Evolutionary conservation across 1,140 invertebrate genomes (phyloP), one percentile per base, ranked within the genome.

Genomic region (Linepithema humile): DNA sequence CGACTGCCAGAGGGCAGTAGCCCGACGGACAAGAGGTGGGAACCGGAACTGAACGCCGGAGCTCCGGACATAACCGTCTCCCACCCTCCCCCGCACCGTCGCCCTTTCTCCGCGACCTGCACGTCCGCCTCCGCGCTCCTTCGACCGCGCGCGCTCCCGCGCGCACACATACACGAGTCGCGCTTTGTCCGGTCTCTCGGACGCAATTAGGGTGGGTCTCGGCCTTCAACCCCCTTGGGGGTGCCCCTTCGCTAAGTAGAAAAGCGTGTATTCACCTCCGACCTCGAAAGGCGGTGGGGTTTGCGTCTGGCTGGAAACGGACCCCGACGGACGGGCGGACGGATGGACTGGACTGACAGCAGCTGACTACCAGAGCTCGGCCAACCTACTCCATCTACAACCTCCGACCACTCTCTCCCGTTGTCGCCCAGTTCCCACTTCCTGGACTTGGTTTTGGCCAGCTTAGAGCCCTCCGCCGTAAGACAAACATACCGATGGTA

Each of bases 121-220:
- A 43, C 74, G 53, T 65, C 77, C 48, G n/a, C 17, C 80, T 78
- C 40, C 35, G 29, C 55, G 26, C 43, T 72, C 86, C 84, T 55
- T 53, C 26, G 83, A 26, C 35, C 69, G 70, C 65, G 67, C 86
- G 64, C 82, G 67, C 86, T 57, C 82, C 64, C 88, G 88, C 85
- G 87, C 77, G 75, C 88, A 85, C 87, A 93, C 90, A 93, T 93
- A 94, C 93, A 94, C 92, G 92, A 86, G 88, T 93, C 90, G 85
- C 92, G 93, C 93, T 94, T 94, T 94, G 93, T 94, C 94, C 93
- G 87, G 88, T 94, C 94, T 93, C 93, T 94, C 92, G 94, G 93
- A 94, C 93, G 94, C 93, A 94, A 94, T 94, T 94, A 94, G 94
- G 94, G 93, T 93, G 93, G 93, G 92, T 92, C 91, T 92, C 90